Evolutionary conservation across 2,797 vertebrate species (phyloP), one percentile per base, ranked within the genome.

Genomic region (Urophycis tenuis): DNA sequence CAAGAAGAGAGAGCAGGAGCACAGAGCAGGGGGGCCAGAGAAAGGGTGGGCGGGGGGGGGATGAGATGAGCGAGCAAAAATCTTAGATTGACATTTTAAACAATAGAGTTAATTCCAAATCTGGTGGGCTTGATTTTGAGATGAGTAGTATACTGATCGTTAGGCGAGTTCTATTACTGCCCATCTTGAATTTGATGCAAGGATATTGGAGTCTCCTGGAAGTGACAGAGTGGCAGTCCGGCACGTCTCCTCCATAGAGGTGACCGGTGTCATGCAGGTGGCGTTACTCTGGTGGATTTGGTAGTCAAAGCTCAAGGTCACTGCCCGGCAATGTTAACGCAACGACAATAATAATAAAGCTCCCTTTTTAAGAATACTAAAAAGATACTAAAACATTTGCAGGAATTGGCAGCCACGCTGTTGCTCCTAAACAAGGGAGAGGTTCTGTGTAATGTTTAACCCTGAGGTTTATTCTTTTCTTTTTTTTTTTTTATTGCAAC

Each of bases 1-100:
- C 88, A 91, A 89, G 87, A 85, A 34, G 76, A 60, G 64, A 76
- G n/a, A 39, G 77, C 49, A 75, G 67, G 10, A 81, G 83, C 78
- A 2, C 60, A 67, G 60, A 67, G 2, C 70, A 72, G 53, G n/a
- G 14, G 33, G 33, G 64, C 0, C 64, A 78, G 78, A 49, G 73
- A 35, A 32, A 45, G 49, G 22, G 67, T n/a, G 17, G 15, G 41
- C 15, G 41, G 45, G 25, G 11, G 60, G 7, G 25, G n/a, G 60
- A 25, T 67, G 12, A 67, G 60, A 67, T 67, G n/a, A n/a, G 53
- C 49, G 25, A 4, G 49, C 49, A 60, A 9, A 60, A 60, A 60
- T 60, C 22, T 1, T 60, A 9, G 19, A 19, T 45, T 22, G 49
- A 22, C n/a, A 53, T 53, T 53, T n/a, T n/a, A 19, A 49, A 49